phyloP scores from a whole-genome alignment of 2,797 vertebrate genomes.

The Sebastes steindachneri region DNA sequence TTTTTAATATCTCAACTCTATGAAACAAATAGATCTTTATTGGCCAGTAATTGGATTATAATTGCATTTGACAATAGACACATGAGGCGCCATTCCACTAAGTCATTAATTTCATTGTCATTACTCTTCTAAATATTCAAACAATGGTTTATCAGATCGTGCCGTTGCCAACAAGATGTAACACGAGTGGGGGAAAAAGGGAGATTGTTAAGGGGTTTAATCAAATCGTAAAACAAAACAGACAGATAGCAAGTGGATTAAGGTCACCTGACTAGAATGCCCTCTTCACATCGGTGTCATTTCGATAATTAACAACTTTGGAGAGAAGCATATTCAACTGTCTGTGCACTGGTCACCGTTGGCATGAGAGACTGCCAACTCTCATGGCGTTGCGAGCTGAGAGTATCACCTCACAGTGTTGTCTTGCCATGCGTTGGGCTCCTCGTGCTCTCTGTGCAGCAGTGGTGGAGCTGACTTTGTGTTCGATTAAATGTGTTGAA shows the following conservation, averaged over 20 bases:
- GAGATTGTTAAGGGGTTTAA: conserved; percentile 48
- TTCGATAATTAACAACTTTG: conserved; percentile 84
- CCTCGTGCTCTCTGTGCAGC: conserved; percentile 75
- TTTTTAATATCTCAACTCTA: neutral
- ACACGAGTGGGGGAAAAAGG: conserved; percentile 15
- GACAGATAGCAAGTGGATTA: conserved; percentile 70
- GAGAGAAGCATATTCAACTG: conserved; percentile 84
- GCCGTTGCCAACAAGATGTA: conserved; percentile 46
- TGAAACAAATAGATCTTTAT: conserved; percentile 15
- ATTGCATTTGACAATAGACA: conserved; percentile 33
- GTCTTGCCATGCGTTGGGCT: conserved; percentile 80
- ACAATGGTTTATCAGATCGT: conserved; percentile 46
- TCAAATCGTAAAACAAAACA: conserved; percentile 63
- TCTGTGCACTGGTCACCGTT: conserved; percentile 79
- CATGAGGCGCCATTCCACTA: conserved; percentile 11
- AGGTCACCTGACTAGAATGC: conserved; percentile 72
- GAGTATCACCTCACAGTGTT: conserved; percentile 81
- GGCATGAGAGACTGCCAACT: conserved; percentile 84
- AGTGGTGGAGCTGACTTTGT: conserved; percentile 75
- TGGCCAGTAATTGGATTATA: conserved; percentile 24
- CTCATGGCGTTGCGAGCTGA: conserved; percentile 76
- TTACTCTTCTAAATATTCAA: conserved; percentile 51
- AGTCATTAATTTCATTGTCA: conserved; percentile 46
- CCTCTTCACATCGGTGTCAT: conserved; percentile 83
- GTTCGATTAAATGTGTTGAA: conserved; percentile 84